Evolutionary conservation across 2,888 invertebrate species (phyloP).

Genomic region (Crepidodera aurea): DNA sequence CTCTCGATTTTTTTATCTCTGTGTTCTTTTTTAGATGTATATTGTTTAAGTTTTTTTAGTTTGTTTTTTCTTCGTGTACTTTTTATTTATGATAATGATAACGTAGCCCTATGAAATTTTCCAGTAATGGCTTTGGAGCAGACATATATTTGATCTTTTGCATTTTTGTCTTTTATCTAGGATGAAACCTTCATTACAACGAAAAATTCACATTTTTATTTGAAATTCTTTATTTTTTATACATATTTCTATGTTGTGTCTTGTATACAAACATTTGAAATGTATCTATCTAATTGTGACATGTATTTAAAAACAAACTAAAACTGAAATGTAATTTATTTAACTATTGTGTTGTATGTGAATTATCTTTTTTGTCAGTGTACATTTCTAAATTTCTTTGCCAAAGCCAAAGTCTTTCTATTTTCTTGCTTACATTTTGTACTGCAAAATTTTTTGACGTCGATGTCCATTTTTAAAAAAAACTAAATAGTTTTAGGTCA

Average conservation of each 20-base stretch:
- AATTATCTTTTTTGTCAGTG: slow-evolving; percentile 39
- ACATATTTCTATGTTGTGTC: slow-evolving; percentile 46
- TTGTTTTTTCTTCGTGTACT: slow-evolving; percentile 14
- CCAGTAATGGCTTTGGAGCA: slow-evolving; percentile 52
- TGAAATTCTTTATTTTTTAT: slow-evolving; percentile 30
- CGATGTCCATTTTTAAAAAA: too few relatives aligned
- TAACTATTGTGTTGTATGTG: slow-evolving; percentile 45
- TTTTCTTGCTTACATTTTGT: slow-evolving; percentile 45
- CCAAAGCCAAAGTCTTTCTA: slow-evolving; percentile 38
- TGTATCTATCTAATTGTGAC: slow-evolving; percentile 45
- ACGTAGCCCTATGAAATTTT: slow-evolving; percentile 49
- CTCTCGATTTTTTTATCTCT: slow-evolving; percentile 35
- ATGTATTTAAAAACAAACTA: slow-evolving; percentile 44
- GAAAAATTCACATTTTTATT: slow-evolving; percentile 42
- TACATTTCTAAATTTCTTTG: slow-evolving; percentile 28
- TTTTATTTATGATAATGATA: slow-evolving; percentile 36
- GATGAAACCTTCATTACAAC: slow-evolving; percentile 52
- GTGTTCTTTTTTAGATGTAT: slow-evolving; percentile 14
- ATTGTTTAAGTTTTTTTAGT: slow-evolving; percentile 6
- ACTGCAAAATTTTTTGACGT: slow-evolving; percentile 60
- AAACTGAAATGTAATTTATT: slow-evolving; percentile 53
- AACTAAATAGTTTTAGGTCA: too few relatives aligned
- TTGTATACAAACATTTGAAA: slow-evolving; percentile 45
- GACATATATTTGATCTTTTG: slow-evolving; percentile 53
- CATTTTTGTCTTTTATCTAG: slow-evolving; percentile 57